phyloP scores from a whole-genome alignment of 2,888 invertebrate genomes.

The Tholera decimalis region DNA sequence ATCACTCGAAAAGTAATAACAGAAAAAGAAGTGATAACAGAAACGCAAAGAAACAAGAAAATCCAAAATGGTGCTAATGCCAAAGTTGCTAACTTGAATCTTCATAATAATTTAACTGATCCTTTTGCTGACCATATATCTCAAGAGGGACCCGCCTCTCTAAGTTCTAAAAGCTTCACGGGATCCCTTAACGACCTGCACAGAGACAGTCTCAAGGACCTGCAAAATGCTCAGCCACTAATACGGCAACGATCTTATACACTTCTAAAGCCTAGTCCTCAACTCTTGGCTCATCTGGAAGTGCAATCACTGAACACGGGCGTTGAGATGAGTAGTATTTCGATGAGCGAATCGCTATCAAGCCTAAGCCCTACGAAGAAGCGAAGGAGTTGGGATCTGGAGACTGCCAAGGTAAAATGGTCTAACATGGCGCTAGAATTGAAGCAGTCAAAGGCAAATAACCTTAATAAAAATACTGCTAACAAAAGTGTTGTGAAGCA shows the following conservation, averaged over 20 bases:
- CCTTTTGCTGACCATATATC: constrained; percentile 66
- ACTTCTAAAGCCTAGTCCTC: constrained; percentile 94
- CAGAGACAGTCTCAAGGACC: constrained; percentile 76
- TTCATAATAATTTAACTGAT: constrained; percentile 68
- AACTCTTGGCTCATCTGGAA: constrained; percentile 93
- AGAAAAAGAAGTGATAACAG: constrained; percentile 67
- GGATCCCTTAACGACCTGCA: constrained; percentile 88
- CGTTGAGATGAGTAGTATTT: constrained; percentile 86
- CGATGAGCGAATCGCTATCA: constrained; percentile 88
- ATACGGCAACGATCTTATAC: constrained; percentile 95
- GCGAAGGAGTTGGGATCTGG: constrained; percentile 87
- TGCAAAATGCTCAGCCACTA: constrained; percentile 80
- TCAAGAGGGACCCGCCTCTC: constrained; percentile 78
- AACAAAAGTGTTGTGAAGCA: constrained; percentile 57
- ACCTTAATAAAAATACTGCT: constrained; percentile 43
- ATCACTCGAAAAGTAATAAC: constrained; percentile 61
- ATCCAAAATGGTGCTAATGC: constrained; percentile 30
- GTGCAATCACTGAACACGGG: constrained; percentile 87
- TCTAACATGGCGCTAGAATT: constrained; percentile 88
- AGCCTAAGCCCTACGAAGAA: constrained; percentile 81
- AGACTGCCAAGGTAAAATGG: constrained; percentile 88
- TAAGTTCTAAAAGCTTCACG: constrained; percentile 84
- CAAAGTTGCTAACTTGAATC: constrained; percentile 28
- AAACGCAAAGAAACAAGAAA: constrained; percentile 48
- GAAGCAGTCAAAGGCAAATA: constrained; percentile 70